Base-by-base conservation (phyloP, 2,797 vertebrate genomes). In the Decapterus maruadsi region DNA sequence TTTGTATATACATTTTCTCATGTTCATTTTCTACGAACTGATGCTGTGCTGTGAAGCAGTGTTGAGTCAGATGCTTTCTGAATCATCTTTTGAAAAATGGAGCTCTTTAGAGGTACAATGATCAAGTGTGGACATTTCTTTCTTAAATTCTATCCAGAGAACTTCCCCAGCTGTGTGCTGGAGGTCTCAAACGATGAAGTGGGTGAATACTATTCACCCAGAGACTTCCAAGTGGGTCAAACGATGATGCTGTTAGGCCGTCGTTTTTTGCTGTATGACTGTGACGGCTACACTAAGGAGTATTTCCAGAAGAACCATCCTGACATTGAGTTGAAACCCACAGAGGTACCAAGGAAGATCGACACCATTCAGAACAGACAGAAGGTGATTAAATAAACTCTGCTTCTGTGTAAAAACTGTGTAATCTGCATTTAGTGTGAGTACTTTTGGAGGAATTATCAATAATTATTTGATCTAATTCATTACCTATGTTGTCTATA, bases 111-210 rank as follows among this genome's bases (percentile, higher is more conserved):
- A 48, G 17, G 31, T 4, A 34, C 36, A 51, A 6, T 53, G 34
- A 34, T 45, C 2, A 26, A 1, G 14, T 29, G 1, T 9, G 36
- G 56, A 14, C 4, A 60, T 50, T 55, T 53, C 51, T 34, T 3
- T 54, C 14, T 31, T 9, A 20, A 1, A 48, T 67, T 56, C 43
- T 29, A 22, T 53, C 1, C 89, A 98, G 98, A 94, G 51, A 79
- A 82, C 19, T 99, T 99, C 71, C 97, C 98, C n/a, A 94, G 90
- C 50, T 97, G 97, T 75, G 95, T 98, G 78, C 89, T 99, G 87
- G 97, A 99, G 87, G 83, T 98, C 64, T 96, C 96, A 2, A 81
- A 93, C 12, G 82, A 95, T 1, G 97, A 99, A 22, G 98, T 99
- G 20, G 88, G 95, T 0, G 96, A 99, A 87, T 99, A 96, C 92